A percentile compares a stretch with the other conserved stretches of the same genome.
phyloP scores from a whole-genome alignment of 1,140 invertebrate species.

The Stratiolaelaps scimitus region DNA sequence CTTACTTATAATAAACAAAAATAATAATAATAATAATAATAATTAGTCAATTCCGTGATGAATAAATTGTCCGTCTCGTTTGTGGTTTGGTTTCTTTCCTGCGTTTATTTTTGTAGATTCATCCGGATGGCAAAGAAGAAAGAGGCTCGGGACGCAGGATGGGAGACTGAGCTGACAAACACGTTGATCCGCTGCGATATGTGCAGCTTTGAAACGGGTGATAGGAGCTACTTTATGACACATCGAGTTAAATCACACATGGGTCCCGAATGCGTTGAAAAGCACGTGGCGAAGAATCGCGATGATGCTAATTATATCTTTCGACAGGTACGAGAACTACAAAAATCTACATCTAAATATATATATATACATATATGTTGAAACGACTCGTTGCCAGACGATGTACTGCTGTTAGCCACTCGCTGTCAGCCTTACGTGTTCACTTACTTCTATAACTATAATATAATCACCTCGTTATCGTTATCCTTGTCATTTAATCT shows the following conservation, averaged over 20 bases:
- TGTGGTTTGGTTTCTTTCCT: no score
- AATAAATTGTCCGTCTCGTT: no score
- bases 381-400: no score
- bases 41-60: no score
- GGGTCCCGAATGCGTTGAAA: constrained; percentile 6
- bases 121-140: constrained; percentile 23
- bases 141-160: background rate
- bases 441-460: no score
- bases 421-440: no score
- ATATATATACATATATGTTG: no score
- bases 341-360: background rate
- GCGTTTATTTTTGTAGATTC: background rate
- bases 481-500: no score
- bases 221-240: constrained; percentile 21
- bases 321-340: constrained; percentile 4
- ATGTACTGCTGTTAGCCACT: no score
- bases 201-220: constrained; percentile 21
- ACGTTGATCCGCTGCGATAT: constrained; percentile 14
- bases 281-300: constrained; percentile 5
- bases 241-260: constrained; percentile 17
- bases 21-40: no score
- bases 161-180: constrained; percentile 5
- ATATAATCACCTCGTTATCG: no score
- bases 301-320: constrained; percentile 25
- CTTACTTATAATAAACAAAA: no score